Evolutionary conservation across 2,888 invertebrate species (phyloP).

Genomic region (Seladonia tumulorum): DNA sequence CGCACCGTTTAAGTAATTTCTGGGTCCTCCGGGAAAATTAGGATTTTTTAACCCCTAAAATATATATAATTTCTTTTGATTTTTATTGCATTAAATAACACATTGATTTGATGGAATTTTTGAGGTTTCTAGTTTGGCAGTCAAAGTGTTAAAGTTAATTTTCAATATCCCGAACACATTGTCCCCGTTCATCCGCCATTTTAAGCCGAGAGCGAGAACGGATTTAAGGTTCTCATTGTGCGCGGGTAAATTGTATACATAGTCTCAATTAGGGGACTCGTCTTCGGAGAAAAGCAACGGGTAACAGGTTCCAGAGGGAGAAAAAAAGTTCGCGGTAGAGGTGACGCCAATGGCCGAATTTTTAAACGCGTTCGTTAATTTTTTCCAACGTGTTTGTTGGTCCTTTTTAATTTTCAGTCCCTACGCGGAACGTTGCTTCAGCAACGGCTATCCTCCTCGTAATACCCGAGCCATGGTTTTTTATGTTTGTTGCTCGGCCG

Average conservation of each 20-base stretch:
- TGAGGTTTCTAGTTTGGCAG: no score
- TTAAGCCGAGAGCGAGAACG: not conserved
- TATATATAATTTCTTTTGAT: no score
- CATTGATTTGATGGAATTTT: no score
- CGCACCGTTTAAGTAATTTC: not conserved
- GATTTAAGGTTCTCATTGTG: not conserved
- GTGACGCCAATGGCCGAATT: slow-evolving; percentile 11
- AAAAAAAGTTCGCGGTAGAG: slow-evolving; percentile 30
- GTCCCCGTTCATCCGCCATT: not conserved
- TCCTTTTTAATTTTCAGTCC: slow-evolving; percentile 21
- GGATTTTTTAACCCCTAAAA: not conserved
- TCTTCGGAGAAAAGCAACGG: not conserved
- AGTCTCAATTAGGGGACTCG: slow-evolving; percentile 39
- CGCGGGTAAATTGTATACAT: slow-evolving; percentile 23
- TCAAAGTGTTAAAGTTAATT: no score
- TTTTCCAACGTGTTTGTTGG: slow-evolving; percentile 48
- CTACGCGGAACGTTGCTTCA: not conserved
- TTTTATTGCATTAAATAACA: no score
- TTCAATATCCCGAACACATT: not conserved
- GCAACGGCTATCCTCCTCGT: slow-evolving; percentile 3
- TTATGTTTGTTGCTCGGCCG: not conserved
- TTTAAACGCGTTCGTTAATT: slow-evolving; percentile 57
- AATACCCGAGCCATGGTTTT: not conserved
- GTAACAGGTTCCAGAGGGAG: not conserved
- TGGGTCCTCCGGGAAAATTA: not conserved